Evolutionary conservation across 2,797 vertebrate genomes (phyloP), one percentile per base, ranked within the genome.

Genomic region (Coregonus ussuriensis): DNA sequence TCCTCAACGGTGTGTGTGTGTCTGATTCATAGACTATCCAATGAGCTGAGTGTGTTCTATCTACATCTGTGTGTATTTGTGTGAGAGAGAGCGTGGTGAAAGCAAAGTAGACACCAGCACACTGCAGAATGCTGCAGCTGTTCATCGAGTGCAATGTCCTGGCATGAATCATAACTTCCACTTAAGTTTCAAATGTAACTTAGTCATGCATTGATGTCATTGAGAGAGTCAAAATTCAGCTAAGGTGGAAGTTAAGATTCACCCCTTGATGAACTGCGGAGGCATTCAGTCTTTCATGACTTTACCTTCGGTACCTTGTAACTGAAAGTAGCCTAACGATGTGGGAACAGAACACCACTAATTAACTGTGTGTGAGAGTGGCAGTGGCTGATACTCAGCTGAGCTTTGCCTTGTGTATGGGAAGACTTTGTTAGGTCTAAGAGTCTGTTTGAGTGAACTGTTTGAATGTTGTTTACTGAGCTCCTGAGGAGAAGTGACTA

Each of bases 381-480:
- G 11, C 13, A 29, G 9, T 35, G 18, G 18, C 68, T 51, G 33
- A 7, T 14, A 70, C 4, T 29, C 68, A 70, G 37, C 37, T 41
- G 37, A 47, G 18, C 16, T 70, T 25, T 14, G 52, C 6, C 1
- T 1, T 7, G 16, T 31, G 4, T 16, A 41, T n/a, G 25, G 53
- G 31, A 18, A 53, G 25, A 16, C 51, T 54, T 18, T 14, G 13
- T 21, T 67, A 3, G 4, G 21, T 29, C 63, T 51, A 35, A n/a
- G 35, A 21, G 18, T 21, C 7, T 71, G 69, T 11, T 1, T 21
- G 41, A 1, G 41, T 6, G 41, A 33, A 21, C 21, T 56, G 18
- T 25, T 62, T 18, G 54, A 73, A 73, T 35, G 53, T 21, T 73
- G 33, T 59, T 73, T 14, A 59, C 53, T 59, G 25, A 54, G 71